Evolutionary conservation across 2,113 vertebrate genomes (phyloP).

Genomic region (Erinaceus europaeus): DNA sequence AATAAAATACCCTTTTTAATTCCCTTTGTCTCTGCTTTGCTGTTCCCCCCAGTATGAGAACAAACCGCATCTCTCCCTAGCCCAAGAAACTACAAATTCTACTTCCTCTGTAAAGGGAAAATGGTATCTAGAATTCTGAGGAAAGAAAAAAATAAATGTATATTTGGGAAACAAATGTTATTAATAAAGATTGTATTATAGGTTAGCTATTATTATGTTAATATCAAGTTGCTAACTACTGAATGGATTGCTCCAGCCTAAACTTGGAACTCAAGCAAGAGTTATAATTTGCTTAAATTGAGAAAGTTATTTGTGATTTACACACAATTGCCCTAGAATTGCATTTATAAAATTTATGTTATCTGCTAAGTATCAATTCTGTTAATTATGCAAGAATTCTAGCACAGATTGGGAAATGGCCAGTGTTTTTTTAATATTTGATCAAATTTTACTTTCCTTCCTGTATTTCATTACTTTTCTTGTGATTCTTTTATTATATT

Average conservation of each 20-base stretch:
- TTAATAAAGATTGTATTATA: neutral
- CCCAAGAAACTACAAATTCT: neutral
- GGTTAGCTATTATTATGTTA: neutral
- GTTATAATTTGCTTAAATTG: neutral
- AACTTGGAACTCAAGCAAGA: neutral
- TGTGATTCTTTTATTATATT: no score
- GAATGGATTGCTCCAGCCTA: neutral
- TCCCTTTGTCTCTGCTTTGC: no score
- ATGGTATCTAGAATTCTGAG: neutral
- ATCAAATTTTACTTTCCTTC: neutral
- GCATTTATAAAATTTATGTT: neutral
- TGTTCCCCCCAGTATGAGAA: neutral
- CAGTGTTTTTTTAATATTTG: neutral
- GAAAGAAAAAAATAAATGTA: neutral
- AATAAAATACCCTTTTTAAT: no score
- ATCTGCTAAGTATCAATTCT: neutral
- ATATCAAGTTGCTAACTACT: neutral
- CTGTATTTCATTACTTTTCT: neutral
- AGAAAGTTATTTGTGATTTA: neutral
- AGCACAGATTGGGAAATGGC: neutral
- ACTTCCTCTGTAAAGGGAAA: neutral
- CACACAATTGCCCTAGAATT: neutral
- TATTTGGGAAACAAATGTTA: neutral
- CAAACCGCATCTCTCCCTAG: neutral
- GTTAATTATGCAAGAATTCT: neutral